Conservation (phyloP, 2,113 vertebrate genomes). For the Halcyon senegalensis region DNA sequence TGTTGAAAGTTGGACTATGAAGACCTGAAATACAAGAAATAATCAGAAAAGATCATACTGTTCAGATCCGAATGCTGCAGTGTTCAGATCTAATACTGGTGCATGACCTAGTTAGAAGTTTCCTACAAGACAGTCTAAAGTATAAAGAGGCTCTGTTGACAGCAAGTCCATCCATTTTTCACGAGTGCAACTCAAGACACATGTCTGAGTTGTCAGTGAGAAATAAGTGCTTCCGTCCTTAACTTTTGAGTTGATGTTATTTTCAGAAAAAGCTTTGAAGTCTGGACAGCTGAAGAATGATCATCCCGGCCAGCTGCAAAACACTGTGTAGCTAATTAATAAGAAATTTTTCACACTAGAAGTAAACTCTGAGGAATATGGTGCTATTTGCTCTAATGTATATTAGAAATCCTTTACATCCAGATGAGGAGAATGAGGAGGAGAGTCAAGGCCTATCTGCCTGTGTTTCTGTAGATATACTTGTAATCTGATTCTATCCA, state of each 20-base stretch:
- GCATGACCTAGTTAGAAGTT: background rate
- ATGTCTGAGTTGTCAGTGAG: background rate
- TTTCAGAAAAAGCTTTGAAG: background rate
- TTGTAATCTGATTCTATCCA: background rate
- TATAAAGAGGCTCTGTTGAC: background rate
- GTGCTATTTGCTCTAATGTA: background rate
- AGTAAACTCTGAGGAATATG: background rate
- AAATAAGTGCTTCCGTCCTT: background rate
- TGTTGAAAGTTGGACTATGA: background rate
- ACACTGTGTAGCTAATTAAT: background rate
- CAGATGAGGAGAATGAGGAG: fast-evolving
- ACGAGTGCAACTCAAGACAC: background rate
- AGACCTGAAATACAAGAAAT: background rate
- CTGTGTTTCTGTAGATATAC: background rate
- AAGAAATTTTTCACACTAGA: background rate
- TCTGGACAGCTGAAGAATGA: background rate
- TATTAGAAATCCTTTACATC: background rate
- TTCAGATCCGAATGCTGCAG: background rate
- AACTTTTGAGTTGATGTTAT: background rate
- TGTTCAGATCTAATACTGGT: background rate
- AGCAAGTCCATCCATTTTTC: background rate
- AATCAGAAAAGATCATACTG: background rate
- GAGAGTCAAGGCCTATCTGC: background rate
- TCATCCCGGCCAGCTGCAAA: background rate
- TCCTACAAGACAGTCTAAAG: background rate